Evolutionary conservation across 1,140 invertebrate genomes (phyloP), one percentile per base, ranked within the genome.

Genomic region (Diprion similis): DNA sequence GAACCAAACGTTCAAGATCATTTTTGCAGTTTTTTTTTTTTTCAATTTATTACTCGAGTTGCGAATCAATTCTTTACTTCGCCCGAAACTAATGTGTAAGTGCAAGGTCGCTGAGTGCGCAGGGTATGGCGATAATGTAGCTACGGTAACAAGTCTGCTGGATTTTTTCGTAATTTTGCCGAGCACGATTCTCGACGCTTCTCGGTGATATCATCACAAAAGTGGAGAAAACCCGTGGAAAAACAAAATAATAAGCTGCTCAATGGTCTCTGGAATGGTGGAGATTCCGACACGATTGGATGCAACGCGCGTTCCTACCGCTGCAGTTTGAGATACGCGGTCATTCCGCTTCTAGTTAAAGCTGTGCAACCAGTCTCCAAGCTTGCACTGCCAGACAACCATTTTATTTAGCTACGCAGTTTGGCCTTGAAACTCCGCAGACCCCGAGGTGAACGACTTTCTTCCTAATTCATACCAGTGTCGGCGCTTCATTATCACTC

Each of bases 221-320:
- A 59, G 51, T 59, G 51, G 51, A 9, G 9, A 59, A 68, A 17
- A 15, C 7, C 66, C 17, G 13, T 45, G 66, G 11, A 18, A 82
- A 84, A 84, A 79, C 78, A 79, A 85, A 85, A 85, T 85, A 85
- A 85, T 85, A 85, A 85, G 81, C 80, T 80, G 76, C 70, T 72
- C 79, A 84, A 81, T 82, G 79, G 81, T 74, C 78, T 74, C 79
- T 77, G 79, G 81, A 83, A 85, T 85, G 76, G 83, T 79, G 73
- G 77, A 83, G 83, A 83, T 84, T 85, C 80, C 74, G 73, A 71
- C 80, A 47, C 82, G 79, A 85, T 86, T 85, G 84, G 81, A 85
- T 81, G 78, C 81, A 83, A 76, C 83, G 76, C 74, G 68, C 18
- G 51, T 4, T 59, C 51, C 51, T 59, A 17, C 51, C n/a, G 51